phyloP scores from a whole-genome alignment of 2,888 invertebrate species.

The Troides helena region DNA sequence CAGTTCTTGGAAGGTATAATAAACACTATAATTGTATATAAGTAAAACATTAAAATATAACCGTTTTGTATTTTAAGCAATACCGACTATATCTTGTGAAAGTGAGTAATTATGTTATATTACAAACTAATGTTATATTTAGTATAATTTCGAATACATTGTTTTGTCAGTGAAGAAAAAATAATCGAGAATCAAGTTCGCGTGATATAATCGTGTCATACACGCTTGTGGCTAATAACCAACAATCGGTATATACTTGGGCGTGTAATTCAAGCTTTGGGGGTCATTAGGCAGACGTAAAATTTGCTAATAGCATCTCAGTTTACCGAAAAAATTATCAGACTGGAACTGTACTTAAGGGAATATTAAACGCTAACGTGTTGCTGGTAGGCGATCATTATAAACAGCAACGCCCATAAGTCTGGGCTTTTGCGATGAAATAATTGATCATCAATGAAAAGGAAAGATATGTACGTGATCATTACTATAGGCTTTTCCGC shows the following conservation, averaged over 20 bases:
- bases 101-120: background rate
- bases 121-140: background rate
- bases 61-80: no score
- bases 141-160: constrained; percentile 1
- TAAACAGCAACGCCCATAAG: constrained; percentile 51
- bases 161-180: constrained; percentile 10
- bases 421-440: constrained; percentile 57
- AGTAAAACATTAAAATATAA: no score
- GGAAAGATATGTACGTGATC: constrained; percentile 57
- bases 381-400: constrained; percentile 60
- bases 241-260: constrained; percentile 44
- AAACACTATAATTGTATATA: no score
- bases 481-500: constrained; percentile 56
- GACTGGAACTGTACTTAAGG: constrained; percentile 58
- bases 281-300: constrained; percentile 58
- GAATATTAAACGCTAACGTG: constrained; percentile 65
- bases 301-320: constrained; percentile 56
- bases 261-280: constrained; percentile 59
- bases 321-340: constrained; percentile 49
- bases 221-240: constrained; percentile 49
- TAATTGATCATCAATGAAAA: constrained; percentile 57
- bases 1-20: no score
- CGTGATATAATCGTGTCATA: constrained; percentile 48
- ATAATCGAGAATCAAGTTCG: constrained; percentile 13
- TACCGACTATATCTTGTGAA: no score